Evolutionary conservation across 53 echinoderm and acorn worm species (phyloP), one percentile per base, ranked within the genome.

Genomic region (Crossaster papposus): DNA sequence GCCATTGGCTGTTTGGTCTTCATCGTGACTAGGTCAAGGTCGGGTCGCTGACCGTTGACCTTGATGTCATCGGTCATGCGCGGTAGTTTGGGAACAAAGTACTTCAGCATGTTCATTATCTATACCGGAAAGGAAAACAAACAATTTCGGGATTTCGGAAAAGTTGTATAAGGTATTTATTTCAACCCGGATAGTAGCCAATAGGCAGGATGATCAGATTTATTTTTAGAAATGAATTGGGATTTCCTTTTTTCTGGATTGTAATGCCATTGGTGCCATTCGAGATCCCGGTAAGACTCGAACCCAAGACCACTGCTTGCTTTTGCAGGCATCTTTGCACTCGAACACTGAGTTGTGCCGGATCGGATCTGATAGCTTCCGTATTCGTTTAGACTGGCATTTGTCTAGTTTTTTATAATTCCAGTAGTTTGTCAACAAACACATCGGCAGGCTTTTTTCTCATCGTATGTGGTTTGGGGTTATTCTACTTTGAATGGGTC

Each of bases 21-120:
- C 70, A 96, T 84, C 15, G 96, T 90, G 15, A 92, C 77, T n/a
- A 96, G 92, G 12, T 91, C 81, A 7, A 92, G 64, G 76, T 92
- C 91, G 2, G 91, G 89, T 11, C 84, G 78, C 63, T 65, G 91
- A 30, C 29, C 32, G 52, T 91, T 78, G 78, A 91, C 78, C 54
- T 87, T 77, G 76, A 91, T 32, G 78, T 91, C 91, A 70, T 85
- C 91, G 79, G 79, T 31, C 91, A 85, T 91, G 82, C 77, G 54
- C 88, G 81, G 81, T 65, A 80, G 26, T 83, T 89, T 85, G 5
- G 85, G 78, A 28, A 77, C 51, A 18, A 85, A 64, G 52, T 78
- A 91, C 30, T 85, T 85, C 18, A 91, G 53, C 51, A 82, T 77
- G 18, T 78, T 84, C 91, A 91, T 91, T 22, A 68, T 68, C 68